These are phyloP conservation scores for Jaculus jaculus DNA, from an alignment of 2,113 vertebrate genomes.

Conservation along the genomic window DNA sequence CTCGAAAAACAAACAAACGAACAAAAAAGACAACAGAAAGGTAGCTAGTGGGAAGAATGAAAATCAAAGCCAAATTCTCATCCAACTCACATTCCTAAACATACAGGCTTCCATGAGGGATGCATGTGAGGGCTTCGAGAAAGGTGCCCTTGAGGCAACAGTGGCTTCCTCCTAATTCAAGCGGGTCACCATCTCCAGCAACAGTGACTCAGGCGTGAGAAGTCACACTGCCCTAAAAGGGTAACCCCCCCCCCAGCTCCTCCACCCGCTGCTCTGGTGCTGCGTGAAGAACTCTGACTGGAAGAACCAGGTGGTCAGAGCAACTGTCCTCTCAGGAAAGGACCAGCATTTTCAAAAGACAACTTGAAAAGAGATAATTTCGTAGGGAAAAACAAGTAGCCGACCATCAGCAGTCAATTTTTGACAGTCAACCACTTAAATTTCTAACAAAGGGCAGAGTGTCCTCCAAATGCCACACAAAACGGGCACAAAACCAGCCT, in stretches of 20 bases:
- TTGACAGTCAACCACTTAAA: neutral
- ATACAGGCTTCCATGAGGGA: neutral
- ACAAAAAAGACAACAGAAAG: neutral
- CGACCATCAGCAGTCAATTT: neutral
- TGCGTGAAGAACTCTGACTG: neutral
- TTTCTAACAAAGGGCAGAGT: neutral
- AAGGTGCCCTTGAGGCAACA: neutral
- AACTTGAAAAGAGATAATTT: neutral
- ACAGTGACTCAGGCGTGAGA: neutral
- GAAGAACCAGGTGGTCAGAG: neutral
- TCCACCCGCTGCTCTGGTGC: neutral
- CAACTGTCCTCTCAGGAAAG: too few species aligned
- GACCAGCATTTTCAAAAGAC: neutral
- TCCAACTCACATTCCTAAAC: neutral
- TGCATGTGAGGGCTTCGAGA: neutral
- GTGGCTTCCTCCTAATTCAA: neutral
- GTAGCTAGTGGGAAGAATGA: neutral
- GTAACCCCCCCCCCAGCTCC: neutral
- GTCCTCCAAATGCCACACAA: neutral
- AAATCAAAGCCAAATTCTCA: neutral
- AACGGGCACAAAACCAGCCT: neutral
- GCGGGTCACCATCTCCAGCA: neutral
- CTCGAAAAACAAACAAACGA: too few species aligned
- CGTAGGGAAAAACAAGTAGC: neutral
- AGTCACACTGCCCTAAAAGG: neutral